phyloP scores from a whole-genome alignment of 2,797 vertebrate species.

The Anisognathus igniventris region DNA sequence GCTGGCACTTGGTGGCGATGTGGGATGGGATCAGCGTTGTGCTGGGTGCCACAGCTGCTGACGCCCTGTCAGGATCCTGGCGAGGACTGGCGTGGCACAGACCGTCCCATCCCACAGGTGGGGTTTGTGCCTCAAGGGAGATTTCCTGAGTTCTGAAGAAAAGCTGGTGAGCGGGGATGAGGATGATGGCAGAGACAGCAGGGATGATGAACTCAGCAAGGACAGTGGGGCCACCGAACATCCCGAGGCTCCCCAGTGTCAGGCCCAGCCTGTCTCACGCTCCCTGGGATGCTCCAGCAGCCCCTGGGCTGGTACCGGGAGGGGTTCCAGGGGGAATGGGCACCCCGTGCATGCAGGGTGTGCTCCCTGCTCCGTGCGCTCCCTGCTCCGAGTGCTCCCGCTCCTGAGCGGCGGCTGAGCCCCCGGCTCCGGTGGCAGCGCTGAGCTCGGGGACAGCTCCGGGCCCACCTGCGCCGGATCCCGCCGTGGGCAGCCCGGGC shows the following conservation, averaged over 20 bases:
- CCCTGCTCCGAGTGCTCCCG: not conserved
- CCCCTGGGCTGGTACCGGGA: not conserved
- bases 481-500: not conserved
- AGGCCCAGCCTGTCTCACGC: fast-evolving
- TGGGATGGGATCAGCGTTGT: not conserved
- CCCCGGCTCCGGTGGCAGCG: not conserved
- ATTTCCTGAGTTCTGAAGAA: not conserved
- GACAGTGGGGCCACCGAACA: not conserved
- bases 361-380: not conserved
- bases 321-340: fast-evolving
- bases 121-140: not conserved
- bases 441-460: not conserved
- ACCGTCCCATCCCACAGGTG: fast-evolving
- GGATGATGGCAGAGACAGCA: fast-evolving
- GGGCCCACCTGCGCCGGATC: not conserved
- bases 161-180: not conserved
- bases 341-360: too few species aligned
- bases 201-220: not conserved
- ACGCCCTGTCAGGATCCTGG: not conserved
- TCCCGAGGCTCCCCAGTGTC: not conserved
- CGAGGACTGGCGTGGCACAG: fast-evolving
- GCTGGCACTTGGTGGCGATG: fast-evolving
- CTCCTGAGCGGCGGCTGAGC: not conserved
- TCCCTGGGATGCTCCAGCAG: not conserved
- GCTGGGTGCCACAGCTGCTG: not conserved